Evolutionary conservation across 2,113 vertebrate genomes (phyloP).

Genomic region (Microtus montanus): DNA sequence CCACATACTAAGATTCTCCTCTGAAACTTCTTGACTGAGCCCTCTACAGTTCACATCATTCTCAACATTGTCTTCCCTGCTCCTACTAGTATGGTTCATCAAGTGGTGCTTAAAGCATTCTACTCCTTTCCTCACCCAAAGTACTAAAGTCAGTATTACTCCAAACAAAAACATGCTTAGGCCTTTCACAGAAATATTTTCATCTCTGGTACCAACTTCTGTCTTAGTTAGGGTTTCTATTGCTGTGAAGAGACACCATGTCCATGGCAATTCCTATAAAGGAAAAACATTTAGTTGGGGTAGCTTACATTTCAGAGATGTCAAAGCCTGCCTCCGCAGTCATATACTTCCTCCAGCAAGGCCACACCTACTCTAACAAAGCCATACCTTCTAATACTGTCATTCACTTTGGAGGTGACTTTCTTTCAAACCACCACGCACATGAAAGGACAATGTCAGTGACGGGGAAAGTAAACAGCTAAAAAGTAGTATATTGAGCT

Average conservation of each 20-base stretch:
- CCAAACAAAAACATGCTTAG: too few relatives aligned
- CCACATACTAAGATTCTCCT: too few relatives aligned
- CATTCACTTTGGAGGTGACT: background rate
- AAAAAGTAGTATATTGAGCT: background rate
- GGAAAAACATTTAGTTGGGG: background rate
- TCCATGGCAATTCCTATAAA: background rate
- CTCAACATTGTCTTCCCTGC: too few relatives aligned
- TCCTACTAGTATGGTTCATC: too few relatives aligned
- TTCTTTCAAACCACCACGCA: background rate
- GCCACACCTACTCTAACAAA: background rate
- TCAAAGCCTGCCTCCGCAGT: background rate
- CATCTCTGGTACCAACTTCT: background rate
- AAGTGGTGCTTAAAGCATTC: too few relatives aligned
- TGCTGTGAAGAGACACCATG: background rate
- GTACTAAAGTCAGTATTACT: too few relatives aligned
- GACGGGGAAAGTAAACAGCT: background rate
- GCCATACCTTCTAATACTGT: background rate
- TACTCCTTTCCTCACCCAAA: too few relatives aligned
- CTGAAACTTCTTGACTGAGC: too few relatives aligned
- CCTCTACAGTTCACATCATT: too few relatives aligned
- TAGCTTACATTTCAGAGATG: background rate
- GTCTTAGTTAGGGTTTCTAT: background rate
- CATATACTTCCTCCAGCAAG: background rate
- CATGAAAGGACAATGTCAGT: background rate
- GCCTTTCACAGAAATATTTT: too few relatives aligned